These are phyloP conservation scores for Hydriomena furcata DNA, from an alignment of 2,888 invertebrate genomes.

Conservation along the genomic window DNA sequence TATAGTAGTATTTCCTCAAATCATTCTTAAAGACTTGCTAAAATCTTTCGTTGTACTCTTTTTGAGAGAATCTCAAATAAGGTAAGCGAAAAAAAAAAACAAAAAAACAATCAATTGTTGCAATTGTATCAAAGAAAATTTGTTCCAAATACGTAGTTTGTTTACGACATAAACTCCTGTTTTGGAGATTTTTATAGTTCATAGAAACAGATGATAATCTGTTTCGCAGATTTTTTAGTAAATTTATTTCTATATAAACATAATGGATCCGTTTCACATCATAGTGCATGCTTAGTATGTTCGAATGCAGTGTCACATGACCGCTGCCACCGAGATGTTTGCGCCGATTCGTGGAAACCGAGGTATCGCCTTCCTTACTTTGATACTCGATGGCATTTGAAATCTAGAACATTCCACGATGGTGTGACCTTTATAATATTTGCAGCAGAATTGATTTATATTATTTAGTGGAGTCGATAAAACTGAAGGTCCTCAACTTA, in stretches of 20 bases:
- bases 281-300: slow-evolving; percentile 10
- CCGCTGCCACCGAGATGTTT: slow-evolving; percentile 39
- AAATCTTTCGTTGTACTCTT: no score
- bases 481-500: background rate
- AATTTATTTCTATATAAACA: slow-evolving; percentile 6
- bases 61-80: no score
- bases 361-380: slow-evolving; percentile 54
- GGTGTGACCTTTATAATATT: slow-evolving; percentile 26
- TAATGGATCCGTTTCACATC: slow-evolving; percentile 13
- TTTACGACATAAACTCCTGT: no score
- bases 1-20: no score
- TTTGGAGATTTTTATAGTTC: no score
- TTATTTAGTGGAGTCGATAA: background rate
- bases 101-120: no score
- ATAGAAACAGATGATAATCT: no score
- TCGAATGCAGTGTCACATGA: slow-evolving; percentile 37
- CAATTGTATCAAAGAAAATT: no score
- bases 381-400: slow-evolving; percentile 29
- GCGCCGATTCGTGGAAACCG: slow-evolving; percentile 55
- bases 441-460: background rate
- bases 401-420: slow-evolving; percentile 31
- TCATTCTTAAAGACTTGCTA: no score
- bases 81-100: no score
- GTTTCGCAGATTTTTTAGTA: background rate
- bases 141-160: no score